Evolutionary conservation across 2,888 invertebrate genomes (phyloP), one percentile per base, ranked within the genome.

Genomic region (Hybos culiciformis): DNA sequence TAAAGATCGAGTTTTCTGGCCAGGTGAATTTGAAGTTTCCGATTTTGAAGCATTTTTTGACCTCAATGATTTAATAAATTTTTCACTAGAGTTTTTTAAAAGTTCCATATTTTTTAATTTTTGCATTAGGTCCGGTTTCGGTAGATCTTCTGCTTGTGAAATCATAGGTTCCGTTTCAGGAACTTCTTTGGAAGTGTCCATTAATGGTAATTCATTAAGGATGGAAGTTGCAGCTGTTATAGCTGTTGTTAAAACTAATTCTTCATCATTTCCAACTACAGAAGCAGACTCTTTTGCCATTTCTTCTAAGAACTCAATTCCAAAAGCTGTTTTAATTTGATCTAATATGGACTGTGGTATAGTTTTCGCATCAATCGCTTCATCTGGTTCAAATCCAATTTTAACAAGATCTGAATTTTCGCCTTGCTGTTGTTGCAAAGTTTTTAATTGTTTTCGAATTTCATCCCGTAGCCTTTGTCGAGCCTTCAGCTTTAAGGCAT

Each of bases 271-370:
- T 29, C 9, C 14, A 17, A n/a, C 18, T 12, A 11, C 5, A 12
- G 12, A 11, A 5, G 12, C 26, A 17, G 12, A 26, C 17, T 12
- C 14, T 21, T 38, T 18, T 32, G 18, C 17, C 11, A 14, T 36
- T 40, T 47, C 46, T 20, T 44, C 49, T 17, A 51, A 45, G n/a
- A 61, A 49, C 24, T 61, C 53, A 20, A 61, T 54, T 12, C 59
- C 62, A n/a, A 65, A 57, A 2, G 57, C 59, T 43, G 59, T 55
- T 41, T 59, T 52, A 41, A 66, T 64, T 45, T 66, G 58, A 17
- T 59, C 54, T 21, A 65, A 52, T 9, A 66, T 46, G 2, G 54
- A 41, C 15, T 56, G 53, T 2, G 66, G 64, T 45, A 66, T 54
- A 41, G 60, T 55, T 15, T 56, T 58, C 5, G 59, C 50, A 36